Percentiles rank a stretch among this genome's conserved stretches.
Conservation (phyloP, 2,888 invertebrate genomes). For the Petrolisthes manimaculis region DNA sequence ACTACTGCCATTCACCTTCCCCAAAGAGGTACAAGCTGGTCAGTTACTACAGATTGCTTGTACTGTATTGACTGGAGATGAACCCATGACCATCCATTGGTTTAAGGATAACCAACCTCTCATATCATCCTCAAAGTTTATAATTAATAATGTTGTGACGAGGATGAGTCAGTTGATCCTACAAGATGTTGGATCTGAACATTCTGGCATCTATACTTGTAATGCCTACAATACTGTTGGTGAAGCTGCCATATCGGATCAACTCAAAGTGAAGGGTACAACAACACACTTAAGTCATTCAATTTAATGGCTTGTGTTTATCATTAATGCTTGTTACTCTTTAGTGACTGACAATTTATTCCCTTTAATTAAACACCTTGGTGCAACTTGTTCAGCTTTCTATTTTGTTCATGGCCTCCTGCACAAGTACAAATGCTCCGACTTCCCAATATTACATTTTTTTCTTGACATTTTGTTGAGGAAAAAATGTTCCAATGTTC, state of each 20-base stretch:
- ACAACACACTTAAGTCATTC: neutral
- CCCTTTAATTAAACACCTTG: too few relatives aligned
- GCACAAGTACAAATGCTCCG: too few relatives aligned
- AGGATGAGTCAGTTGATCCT: slow-evolving; percentile 66
- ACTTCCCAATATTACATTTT: too few relatives aligned
- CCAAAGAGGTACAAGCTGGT: slow-evolving; percentile 64
- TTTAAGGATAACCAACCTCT: slow-evolving; percentile 56
- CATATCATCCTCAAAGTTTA: slow-evolving; percentile 49
- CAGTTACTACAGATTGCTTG: slow-evolving; percentile 65
- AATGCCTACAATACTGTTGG: slow-evolving; percentile 66
- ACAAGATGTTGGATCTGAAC: slow-evolving; percentile 67
- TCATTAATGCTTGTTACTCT: too few relatives aligned
- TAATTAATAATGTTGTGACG: slow-evolving; percentile 60
- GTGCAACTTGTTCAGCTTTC: too few relatives aligned
- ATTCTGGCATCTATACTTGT: slow-evolving; percentile 68
- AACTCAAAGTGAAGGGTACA: slow-evolving; percentile 66
- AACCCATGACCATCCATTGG: slow-evolving; percentile 65
- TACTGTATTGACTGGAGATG: slow-evolving; percentile 65
- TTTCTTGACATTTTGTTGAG: too few relatives aligned
- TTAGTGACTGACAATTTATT: too few relatives aligned
- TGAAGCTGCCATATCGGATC: slow-evolving; percentile 58
- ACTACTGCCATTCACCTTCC: slow-evolving; percentile 67
- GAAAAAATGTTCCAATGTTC: too few relatives aligned
- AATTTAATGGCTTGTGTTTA: too few relatives aligned
- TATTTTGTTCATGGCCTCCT: too few relatives aligned